Base-by-base conservation (phyloP, 2,888 invertebrate species). In the Bombylius discolor region DNA sequence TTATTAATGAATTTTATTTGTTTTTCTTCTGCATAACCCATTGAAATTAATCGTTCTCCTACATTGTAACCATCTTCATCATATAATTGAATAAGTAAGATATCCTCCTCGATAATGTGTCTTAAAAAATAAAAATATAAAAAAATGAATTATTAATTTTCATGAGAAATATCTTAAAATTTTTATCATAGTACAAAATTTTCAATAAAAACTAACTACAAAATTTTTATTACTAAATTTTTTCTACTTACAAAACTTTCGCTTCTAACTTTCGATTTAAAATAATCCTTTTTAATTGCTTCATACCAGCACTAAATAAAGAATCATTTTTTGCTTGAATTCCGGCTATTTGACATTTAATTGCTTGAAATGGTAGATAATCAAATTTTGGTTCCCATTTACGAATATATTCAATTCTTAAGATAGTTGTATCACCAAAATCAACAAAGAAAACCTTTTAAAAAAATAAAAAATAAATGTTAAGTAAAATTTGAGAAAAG, bases 371-470 rank as follows among this genome's bases (percentile, higher is more conserved):
- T 14, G 55, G 55, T 34, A 51, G 23, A 14, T 42, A 51, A 14
- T 44, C 14, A 34, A 48, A 55, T 51, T 51, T 51, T 8, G 5
- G 4, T 44, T 55, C 47, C 55, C 55, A 51, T 44, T 51, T 36
- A 8, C 55, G 51, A 14, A 51, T 39, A 4, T 14, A 1, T 8
- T 47, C 33, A n/a, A 55, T 8, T 13, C 32, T 12, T 4, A 55
- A 4, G 32, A 51, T 44, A n/a, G 48, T 51, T 11, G 51, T 47
- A 42, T 51, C 50, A 14, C 55, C 55, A 14, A 51, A 55, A 32
- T 55, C 55, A 39, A 51, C 48, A 47, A 47, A 55, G 47, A 55
- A 55, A 6, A 55, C 48, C 55, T 50, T 44, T 44, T 13, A 45
- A 45, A 14, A 5, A 14, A 44, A 44, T 14, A n/a, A 45, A 6